phyloP scores from a whole-genome alignment of 2,113 vertebrate genomes.

The Cnemophilus loriae region DNA sequence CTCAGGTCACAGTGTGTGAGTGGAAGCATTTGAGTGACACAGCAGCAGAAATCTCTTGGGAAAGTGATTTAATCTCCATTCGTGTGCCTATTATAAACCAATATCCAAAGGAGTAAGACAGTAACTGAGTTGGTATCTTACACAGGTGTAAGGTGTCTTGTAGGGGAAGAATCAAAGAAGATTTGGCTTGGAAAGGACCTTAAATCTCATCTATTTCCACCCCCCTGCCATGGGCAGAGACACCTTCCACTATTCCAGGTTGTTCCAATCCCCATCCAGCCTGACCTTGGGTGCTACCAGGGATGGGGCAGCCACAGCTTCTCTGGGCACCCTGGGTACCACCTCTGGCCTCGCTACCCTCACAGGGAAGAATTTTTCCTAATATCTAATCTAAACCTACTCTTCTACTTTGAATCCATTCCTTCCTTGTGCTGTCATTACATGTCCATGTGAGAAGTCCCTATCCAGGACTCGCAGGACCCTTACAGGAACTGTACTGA shows the following conservation, averaged over 20 bases:
- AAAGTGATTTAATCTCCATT: background rate
- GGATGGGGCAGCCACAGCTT: background rate
- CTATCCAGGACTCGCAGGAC: background rate
- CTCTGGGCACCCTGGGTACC: background rate
- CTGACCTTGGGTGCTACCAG: background rate
- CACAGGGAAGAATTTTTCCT: background rate
- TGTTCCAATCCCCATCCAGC: background rate
- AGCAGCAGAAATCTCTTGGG: background rate
- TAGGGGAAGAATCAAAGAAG: background rate
- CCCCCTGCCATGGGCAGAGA: background rate
- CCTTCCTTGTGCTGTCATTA: background rate
- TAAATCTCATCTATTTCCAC: background rate
- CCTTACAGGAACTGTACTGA: background rate
- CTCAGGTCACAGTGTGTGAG: background rate
- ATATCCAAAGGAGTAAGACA: background rate
- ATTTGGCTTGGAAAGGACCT: background rate
- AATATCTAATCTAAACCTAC: background rate
- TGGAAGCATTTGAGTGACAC: background rate
- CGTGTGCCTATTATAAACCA: background rate
- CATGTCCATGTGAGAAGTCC: background rate
- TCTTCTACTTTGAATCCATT: background rate
- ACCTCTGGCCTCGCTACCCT: background rate
- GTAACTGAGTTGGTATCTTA: background rate
- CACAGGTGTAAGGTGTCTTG: fast-evolving
- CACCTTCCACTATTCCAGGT: background rate